Evolutionary conservation across 37 sponge, comb jelly and placozoan genomes (phyloP), one percentile per base, ranked within the genome.

Genomic region (Amphimedon queenslandica): DNA sequence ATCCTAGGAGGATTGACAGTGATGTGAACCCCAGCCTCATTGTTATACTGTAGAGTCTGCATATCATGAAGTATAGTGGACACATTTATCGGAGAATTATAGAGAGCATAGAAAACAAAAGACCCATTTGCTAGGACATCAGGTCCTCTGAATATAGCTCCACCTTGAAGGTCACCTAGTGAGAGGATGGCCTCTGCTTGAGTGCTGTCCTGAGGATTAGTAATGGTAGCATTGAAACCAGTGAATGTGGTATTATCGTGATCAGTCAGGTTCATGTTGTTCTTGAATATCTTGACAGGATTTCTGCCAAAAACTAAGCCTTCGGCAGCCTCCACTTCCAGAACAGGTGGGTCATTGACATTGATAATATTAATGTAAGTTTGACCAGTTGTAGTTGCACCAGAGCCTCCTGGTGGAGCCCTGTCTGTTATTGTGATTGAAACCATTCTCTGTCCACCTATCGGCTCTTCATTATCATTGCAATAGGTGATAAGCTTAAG

Each of bases 401-500:
- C 13, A 1, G 35, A 31, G 4, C 69, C 21, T 13, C 28, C 23
- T n/a, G 63, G 57, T 1, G 27, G 0, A 1, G 33, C 74, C 1
- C 35, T 53, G 31, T 85, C 87, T 27, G 35, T n/a, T 2, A 64
- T 69, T 1, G 47, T 63, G n/a, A 86, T 42, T 13, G 36, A 2
- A 21, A 91, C 40, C 2, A 23, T 29, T 70, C 87, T 74, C 11
- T 37, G 41, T 0, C 69, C 80, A 76, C 64, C 66, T 29, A 38
- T 66, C 25, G 92, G 92, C 42, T 91, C 92, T 78, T 91, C 87
- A 32, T 33, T 73, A 20, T 23, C 40, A 67, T 91, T 91, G 42
- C 80, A 82, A 28, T 91, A 91, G 25, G 33, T 11, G 2, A 81
- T 35, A 4, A 21, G 34, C 18, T 30, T 43, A 24, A 90, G 53